Evolutionary conservation across 2,888 invertebrate species (phyloP), one percentile per base, ranked within the genome.

Genomic region (Ennomos quercinarius): DNA sequence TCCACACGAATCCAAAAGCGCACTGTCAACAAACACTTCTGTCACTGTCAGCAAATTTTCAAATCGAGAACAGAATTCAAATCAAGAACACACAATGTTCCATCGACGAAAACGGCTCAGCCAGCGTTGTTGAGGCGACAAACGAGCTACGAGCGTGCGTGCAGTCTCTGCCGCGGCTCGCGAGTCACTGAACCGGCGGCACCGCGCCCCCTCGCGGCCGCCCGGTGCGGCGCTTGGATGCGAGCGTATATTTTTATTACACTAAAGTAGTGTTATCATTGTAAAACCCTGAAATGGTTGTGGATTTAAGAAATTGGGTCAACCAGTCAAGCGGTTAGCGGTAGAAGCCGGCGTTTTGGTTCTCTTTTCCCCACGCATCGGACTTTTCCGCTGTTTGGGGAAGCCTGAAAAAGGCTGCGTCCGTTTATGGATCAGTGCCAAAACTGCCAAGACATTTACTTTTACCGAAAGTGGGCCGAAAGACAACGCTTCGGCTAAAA

Each of bases 151-250:
- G 63, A 71, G 70, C 73, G 63, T 71, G 74, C 86, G 84, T 81
- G 77, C 81, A 63, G 70, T 63, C 76, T 27, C 61, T 67, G 66
- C 78, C 74, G 78, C 84, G 81, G 81, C 69, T 74, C 75, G 76
- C 86, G 80, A 90, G 89, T 90, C 91, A 91, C 90, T 91, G 91
- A 91, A 90, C 90, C 76, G 80, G 71, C 70, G 67, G 73, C 73
- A 73, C 83, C 83, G 81, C 83, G 80, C 83, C 81, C 77, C 82
- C 81, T 74, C 76, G 63, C 38, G 45, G 52, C 64, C 49, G 42
- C 53, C 58, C 43, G 17, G 8, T 17, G 69, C 72, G 80, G 75
- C 27, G 27, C 27, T 27, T 74, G 75, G 74, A 74, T 76, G 76
- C 78, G 73, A 73, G 75, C 78, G 77, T 81, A 82, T 85, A 86